Percentiles rank a stretch among this genome's conserved stretches.
phyloP scores from a whole-genome alignment of 1,140 invertebrate genomes.

The Patella vulgata region DNA sequence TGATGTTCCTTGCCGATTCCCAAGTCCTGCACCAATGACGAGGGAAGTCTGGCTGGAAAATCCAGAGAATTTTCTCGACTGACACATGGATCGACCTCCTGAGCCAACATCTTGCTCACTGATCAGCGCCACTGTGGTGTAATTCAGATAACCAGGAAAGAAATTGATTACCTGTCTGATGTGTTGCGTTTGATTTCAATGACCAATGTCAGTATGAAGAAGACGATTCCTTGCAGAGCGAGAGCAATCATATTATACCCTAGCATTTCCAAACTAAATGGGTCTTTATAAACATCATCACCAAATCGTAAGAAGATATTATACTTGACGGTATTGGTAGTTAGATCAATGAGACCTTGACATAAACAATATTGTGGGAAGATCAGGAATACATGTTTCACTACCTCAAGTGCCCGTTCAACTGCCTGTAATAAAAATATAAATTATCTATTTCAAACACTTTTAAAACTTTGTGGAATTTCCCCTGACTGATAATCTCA shows the following conservation, averaged over 20 bases:
- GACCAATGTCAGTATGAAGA: slow-evolving; percentile 53
- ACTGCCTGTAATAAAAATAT: slow-evolving; percentile 42
- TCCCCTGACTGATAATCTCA: neutral
- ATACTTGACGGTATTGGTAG: slow-evolving; percentile 50
- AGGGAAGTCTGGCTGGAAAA: too few relatives aligned
- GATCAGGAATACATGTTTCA: slow-evolving; percentile 54
- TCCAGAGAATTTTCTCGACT: too few relatives aligned
- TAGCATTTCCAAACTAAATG: slow-evolving; percentile 53
- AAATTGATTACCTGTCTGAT: slow-evolving; percentile 34
- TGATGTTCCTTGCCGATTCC: too few relatives aligned
- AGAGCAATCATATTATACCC: slow-evolving; percentile 54
- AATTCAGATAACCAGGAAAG: too few relatives aligned
- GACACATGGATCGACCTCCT: too few relatives aligned
- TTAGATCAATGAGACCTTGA: slow-evolving; percentile 57
- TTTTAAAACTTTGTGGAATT: neutral
- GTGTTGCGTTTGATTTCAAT: slow-evolving; percentile 40
- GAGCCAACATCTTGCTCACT: too few relatives aligned
- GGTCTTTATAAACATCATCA: slow-evolving; percentile 48
- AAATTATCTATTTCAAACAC: neutral
- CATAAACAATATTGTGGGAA: slow-evolving; percentile 61
- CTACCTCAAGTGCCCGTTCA: slow-evolving; percentile 30
- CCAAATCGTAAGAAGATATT: slow-evolving; percentile 48
- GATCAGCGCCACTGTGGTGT: too few relatives aligned
- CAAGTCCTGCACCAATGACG: too few relatives aligned
- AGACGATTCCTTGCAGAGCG: slow-evolving; percentile 53